Conservation (phyloP, 2,888 invertebrate species). For the Drosophila limbata region DNA sequence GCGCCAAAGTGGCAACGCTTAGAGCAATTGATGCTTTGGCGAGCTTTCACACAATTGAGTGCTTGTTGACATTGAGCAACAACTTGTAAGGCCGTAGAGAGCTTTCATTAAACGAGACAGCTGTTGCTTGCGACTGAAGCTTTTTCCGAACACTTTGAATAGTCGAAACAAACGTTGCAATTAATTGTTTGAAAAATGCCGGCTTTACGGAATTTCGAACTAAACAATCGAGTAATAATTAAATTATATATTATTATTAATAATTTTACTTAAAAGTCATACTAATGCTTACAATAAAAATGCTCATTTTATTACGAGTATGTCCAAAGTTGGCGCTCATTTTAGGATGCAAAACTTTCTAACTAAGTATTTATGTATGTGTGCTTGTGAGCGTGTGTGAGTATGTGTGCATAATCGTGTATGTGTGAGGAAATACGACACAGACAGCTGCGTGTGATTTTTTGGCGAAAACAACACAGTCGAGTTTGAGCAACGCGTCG, state of each 20-base stretch:
- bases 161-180: conserved; percentile 22
- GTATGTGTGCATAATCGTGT: conserved; percentile 18
- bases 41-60: not conserved
- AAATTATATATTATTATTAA: not conserved
- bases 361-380: conserved; percentile 16
- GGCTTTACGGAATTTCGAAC: conserved; percentile 4
- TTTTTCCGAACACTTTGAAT: conserved; percentile 41
- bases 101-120: conserved; percentile 57
- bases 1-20: conserved; percentile 55
- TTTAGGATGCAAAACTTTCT: conserved; percentile 53
- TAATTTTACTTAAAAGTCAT: not conserved
- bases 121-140: conserved; percentile 64
- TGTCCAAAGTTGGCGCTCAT: conserved; percentile 18
- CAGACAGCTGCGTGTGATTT: conserved; percentile 60
- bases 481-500: conserved; percentile 77
- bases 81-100: conserved; percentile 33
- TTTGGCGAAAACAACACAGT: conserved; percentile 75
- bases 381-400: conserved; percentile 17
- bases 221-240: not conserved
- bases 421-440: conserved; percentile 45
- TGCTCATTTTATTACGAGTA: not conserved
- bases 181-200: conserved; percentile 34
- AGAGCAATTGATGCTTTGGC: conserved; percentile 40
- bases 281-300: not conserved
- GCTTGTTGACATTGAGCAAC: conserved; percentile 41